phyloP scores from a whole-genome alignment of 2,113 vertebrate genomes.

The Strix uralensis region DNA sequence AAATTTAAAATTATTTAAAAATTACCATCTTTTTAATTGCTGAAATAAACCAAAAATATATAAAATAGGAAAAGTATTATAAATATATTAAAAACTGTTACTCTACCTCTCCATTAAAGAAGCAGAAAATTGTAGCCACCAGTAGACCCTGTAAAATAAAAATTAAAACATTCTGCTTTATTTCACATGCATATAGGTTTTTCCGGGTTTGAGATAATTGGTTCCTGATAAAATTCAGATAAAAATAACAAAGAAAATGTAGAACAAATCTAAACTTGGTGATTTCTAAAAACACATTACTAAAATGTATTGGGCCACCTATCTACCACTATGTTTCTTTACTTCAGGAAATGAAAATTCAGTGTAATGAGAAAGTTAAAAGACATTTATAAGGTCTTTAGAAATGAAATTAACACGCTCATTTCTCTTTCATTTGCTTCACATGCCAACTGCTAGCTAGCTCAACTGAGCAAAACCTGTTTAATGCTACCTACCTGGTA shows the following conservation, averaged over 20 bases:
- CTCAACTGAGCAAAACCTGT: background rate
- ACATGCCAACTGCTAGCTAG: background rate
- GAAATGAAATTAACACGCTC: accelerated
- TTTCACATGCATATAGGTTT: background rate
- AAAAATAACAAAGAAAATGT: background rate
- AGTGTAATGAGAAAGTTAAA: background rate
- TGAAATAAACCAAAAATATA: background rate
- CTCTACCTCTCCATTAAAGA: conserved; percentile 97
- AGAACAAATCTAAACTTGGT: background rate
- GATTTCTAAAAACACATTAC: background rate
- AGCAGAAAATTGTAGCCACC: conserved; percentile 98
- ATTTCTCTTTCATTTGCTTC: background rate
- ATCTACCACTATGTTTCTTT: background rate
- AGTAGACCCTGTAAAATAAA: conserved; percentile 87
- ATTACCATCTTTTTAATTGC: background rate
- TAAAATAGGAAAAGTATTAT: background rate
- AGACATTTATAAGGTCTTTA: background rate
- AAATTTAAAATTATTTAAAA: background rate
- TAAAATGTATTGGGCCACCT: background rate
- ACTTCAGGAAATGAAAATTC: background rate
- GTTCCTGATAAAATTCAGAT: background rate
- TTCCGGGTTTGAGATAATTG: background rate
- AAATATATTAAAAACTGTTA: background rate
- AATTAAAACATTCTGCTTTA: background rate
- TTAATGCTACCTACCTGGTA: conserved; percentile 82